Evolutionary conservation across 2,888 invertebrate genomes (phyloP), one percentile per base, ranked within the genome.

Genomic region (Chalcosyrphus nemorum): DNA sequence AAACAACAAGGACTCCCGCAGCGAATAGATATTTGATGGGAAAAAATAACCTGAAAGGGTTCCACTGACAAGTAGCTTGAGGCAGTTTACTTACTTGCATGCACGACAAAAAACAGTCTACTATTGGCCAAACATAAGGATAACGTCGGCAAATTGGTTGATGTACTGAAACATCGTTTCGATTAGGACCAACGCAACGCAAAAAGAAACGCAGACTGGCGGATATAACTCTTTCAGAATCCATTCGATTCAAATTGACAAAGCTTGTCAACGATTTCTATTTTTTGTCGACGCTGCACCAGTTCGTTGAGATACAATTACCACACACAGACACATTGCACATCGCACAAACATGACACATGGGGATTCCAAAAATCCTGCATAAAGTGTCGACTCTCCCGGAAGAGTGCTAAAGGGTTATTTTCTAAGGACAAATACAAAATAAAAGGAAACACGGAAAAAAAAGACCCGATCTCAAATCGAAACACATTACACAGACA

Each of bases 231-330:
- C 72, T 78, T 82, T 68, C 65, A 38, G 38, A 76, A 76, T 72
- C 61, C 72, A 68, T 82, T 77, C 66, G 56, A 61, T 72, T 56
- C 71, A 59, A 77, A 78, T 77, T 72, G 82, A 68, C 77, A 82
- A 78, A 72, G 72, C 77, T 82, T 78, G 82, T 82, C 82, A 70
- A 59, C 54, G 72, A 54, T 45, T 38, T 65, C 57, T 66, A 29
- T 38, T 38, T 38, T n/a, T 29, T 4, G 1, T 4, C 7, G 29
- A 6, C 19, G 38, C 75, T 65, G 43, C 38, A 59, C 41, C 50
- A 70, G 57, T 54, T 78, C 77, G 72, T 61, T 74, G 82, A 77
- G 78, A 80, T 80, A 80, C 84, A 80, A 84, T 80, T 80, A 80
- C 78, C 84, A 74, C 74, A 80, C 50, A 80, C 35, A 68, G 74